Conservation (phyloP, 2,888 invertebrate genomes). For the Lumbricus terrestris region DNA sequence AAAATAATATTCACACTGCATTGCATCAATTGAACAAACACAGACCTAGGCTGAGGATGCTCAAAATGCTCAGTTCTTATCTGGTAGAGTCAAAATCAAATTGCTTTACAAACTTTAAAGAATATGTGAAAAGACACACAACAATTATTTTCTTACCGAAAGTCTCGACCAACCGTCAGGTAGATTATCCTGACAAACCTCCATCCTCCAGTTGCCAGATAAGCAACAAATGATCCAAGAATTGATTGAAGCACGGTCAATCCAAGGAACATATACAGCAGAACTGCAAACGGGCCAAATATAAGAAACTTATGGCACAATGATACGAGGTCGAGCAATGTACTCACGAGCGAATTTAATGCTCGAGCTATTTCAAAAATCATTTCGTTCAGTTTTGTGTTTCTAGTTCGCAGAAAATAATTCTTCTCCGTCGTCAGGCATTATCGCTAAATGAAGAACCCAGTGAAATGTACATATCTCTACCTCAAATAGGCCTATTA, state of each 20-base stretch:
- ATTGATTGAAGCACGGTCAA: background rate
- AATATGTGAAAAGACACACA: background rate
- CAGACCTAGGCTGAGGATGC: too few relatives aligned
- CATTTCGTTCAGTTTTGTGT: background rate
- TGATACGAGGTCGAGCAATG: background rate
- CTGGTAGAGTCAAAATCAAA: too few relatives aligned
- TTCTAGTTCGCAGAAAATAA: background rate
- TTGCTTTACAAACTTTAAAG: background rate
- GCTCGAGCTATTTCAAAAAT: background rate
- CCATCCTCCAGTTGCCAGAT: conserved; percentile 29
- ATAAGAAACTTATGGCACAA: background rate
- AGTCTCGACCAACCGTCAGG: conserved; percentile 27
- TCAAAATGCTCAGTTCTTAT: too few relatives aligned
- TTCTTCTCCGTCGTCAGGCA: background rate
- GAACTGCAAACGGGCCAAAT: background rate
- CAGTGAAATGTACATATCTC: too few relatives aligned
- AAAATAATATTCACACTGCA: too few relatives aligned
- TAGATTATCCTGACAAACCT: conserved; percentile 22
- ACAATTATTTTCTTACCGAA: conserved; percentile 21
- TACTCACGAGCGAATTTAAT: background rate
- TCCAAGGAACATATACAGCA: background rate
- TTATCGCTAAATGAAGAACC: background rate
- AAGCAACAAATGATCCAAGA: conserved; percentile 18
- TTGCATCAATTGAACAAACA: too few relatives aligned
- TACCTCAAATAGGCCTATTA: too few relatives aligned